Base-by-base conservation (phyloP, 2,113 vertebrate species). In the Gymnogyps californianus region DNA sequence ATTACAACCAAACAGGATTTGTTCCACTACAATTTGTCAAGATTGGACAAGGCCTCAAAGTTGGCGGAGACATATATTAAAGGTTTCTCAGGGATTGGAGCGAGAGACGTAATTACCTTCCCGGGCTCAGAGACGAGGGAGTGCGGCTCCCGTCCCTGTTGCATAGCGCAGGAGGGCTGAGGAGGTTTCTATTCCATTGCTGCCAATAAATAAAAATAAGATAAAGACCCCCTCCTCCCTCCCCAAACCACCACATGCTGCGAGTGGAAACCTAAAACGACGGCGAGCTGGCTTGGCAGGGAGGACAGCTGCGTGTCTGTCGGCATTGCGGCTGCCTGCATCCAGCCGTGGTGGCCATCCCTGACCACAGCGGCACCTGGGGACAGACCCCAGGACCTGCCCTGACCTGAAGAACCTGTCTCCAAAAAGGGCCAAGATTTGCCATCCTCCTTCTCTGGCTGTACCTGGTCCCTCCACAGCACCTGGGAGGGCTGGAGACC, bases 1-100 rank as follows among this genome's bases (percentile, higher is more conserved):
- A 7, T 88, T 88, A 52, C 96, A 34, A 76, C 94, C 95, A 97
- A 98, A 97, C 87, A 90, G 97, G 96, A 98, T 98, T 98, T 97
- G 96, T 97, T 97, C 95, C 96, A 84, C 91, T 94, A 34, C 89
- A 82, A 80, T 97, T 92, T 97, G 94, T 96, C 95, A 95, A 80
- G 97, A 97, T 80, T 89, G 97, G 94, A 93, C 83, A 38, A 94
- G 94, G 93, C 92, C 83, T 91, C 80, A 55, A 92, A 96, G 92
- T 92, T 96, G 91, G 42, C 59, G 1, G 95, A 72, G 82, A 84
- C 8, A 9, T 44, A 92, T 90, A 91, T 95, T 93, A 93, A 97
- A 94, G 75, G 83, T 90, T 96, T 93, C 87, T 76, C 94, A 84
- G 93, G 96, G 96, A 91, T 13, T 79, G 96, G 75, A 76, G 93